A percentile compares a stretch with the other conserved stretches of the same genome.
These are phyloP conservation scores for Drosophila nikananu DNA, from an alignment of 1,140 invertebrate genomes.

Conservation along the genomic window DNA sequence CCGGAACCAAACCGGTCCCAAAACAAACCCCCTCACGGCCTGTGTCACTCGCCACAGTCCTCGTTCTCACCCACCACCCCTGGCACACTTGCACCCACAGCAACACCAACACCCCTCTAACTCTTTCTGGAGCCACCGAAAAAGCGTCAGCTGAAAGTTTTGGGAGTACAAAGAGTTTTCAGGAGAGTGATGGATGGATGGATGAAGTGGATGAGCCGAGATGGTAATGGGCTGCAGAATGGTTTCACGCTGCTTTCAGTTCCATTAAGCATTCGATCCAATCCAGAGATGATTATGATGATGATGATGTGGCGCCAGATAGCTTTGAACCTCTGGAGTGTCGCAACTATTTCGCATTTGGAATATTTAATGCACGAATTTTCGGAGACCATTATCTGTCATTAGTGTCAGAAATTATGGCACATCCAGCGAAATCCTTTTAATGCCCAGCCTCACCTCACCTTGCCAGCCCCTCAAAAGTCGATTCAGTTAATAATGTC, in stretches of 20 bases:
- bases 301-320: slow-evolving; percentile 30
- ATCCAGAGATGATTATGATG: slow-evolving; percentile 26
- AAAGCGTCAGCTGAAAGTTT: slow-evolving; percentile 56
- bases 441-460: slow-evolving; percentile 47
- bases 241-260: slow-evolving; percentile 52
- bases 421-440: slow-evolving; percentile 53
- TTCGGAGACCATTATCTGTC: slow-evolving; percentile 60
- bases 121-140: slow-evolving; percentile 14
- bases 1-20: slow-evolving; percentile 50
- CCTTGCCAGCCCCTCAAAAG: slow-evolving; percentile 25
- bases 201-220: slow-evolving; percentile 35
- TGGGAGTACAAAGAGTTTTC: slow-evolving; percentile 39
- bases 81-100: not conserved
- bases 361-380: slow-evolving; percentile 59
- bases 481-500: slow-evolving; percentile 66
- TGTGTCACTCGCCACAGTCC: not conserved
- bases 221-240: slow-evolving; percentile 12
- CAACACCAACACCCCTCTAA: slow-evolving; percentile 13
- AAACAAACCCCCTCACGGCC: slow-evolving; percentile 25
- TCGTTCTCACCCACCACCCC: not conserved
- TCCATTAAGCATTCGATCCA: slow-evolving; percentile 64
- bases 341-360: slow-evolving; percentile 53
- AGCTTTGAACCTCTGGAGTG: slow-evolving; percentile 44
- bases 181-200: slow-evolving; percentile 40
- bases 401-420: slow-evolving; percentile 72